Evolutionary conservation across 2,888 invertebrate genomes (phyloP), one percentile per base, ranked within the genome.

Genomic region (Junonia oenone): DNA sequence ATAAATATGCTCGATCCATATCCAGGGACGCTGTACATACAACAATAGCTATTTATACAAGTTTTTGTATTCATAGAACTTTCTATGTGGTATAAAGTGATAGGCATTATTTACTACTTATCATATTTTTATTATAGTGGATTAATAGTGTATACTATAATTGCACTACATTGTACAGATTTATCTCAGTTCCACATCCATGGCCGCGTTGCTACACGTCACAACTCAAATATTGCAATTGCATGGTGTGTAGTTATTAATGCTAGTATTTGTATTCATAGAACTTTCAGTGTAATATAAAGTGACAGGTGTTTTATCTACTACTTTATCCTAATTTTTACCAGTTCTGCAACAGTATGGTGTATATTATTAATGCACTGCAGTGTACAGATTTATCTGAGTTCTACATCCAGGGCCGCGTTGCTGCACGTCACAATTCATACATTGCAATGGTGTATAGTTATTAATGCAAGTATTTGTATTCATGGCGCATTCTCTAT

Each of bases 221-320:
- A 53, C 53, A 38, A 31, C 47, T 47, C 53, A 53, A 40, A 53
- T 40, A 53, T 53, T 47, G 47, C 19, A 33, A 47, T 47, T n/a
- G n/a, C n/a, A n/a, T 55, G 6, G 45, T 17, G 35, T 47, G 51
- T 64, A 65, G 62, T 65, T 72, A 66, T 69, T 69, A 69, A 69
- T 69, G 67, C 63, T 64, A 68, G 64, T 65, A 68, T 71, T 69
- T 71, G 67, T 69, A 71, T 73, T 73, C 72, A 72, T 71, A 63
- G 70, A 22, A 48, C 45, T 35, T 50, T 48, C 47, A 1, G 43
- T 0, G 38, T 58, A 71, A 68, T 70, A 65, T 68, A 68, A 61
- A 59, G 61, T 68, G 68, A 69, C 64, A 67, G 59, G 67, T 68
- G 63, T 55, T 55, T 56, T 58, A 52, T 58, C n/a, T n/a, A n/a